These are phyloP conservation scores for Drusus annulatus DNA, from an alignment of 1,140 invertebrate genomes.

Conservation along the genomic window DNA sequence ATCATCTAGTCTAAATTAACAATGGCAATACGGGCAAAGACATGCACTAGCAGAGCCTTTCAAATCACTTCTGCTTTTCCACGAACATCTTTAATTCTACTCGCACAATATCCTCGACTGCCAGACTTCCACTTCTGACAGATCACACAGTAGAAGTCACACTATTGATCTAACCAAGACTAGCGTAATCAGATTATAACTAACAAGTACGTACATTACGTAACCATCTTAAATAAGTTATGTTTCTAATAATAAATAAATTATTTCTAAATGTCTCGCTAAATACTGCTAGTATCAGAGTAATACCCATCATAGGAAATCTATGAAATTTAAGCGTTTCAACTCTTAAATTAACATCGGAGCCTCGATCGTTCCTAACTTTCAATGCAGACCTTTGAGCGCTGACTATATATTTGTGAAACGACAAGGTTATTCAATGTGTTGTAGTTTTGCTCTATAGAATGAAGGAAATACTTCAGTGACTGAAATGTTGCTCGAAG, in stretches of 20 bases:
- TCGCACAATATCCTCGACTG: slow-evolving; percentile 1
- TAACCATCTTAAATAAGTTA: slow-evolving; percentile 52
- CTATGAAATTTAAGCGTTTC: slow-evolving; percentile 56
- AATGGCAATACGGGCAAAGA: slow-evolving; percentile 60
- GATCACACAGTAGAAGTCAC: slow-evolving; percentile 7
- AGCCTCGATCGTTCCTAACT: not conserved
- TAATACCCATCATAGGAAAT: slow-evolving; percentile 42
- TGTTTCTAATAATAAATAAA: slow-evolving; percentile 58
- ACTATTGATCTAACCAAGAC: slow-evolving; percentile 52
- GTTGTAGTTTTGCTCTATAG: slow-evolving; percentile 24
- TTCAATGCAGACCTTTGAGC: slow-evolving; percentile 1
- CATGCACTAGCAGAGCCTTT: slow-evolving; percentile 54
- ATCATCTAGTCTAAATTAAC: slow-evolving; percentile 55
- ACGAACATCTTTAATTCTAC: slow-evolving; percentile 39
- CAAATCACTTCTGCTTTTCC: slow-evolving; percentile 52
- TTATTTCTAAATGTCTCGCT: slow-evolving; percentile 58
- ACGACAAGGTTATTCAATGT: slow-evolving; percentile 28
- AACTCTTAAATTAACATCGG: slow-evolving; percentile 44
- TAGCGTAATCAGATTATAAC: slow-evolving; percentile 56
- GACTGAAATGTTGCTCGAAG: slow-evolving; percentile 55
- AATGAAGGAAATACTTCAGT: slow-evolving; percentile 40
- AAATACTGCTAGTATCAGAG: slow-evolving; percentile 56
- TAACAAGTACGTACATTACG: slow-evolving; percentile 54
- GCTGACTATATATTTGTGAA: no score
- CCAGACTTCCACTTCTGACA: slow-evolving; percentile 12